A percentile compares a stretch with the other conserved stretches of the same genome.
These are phyloP conservation scores for Oreortyx pictus DNA, from an alignment of 2,797 vertebrate species.

Conservation along the genomic window DNA sequence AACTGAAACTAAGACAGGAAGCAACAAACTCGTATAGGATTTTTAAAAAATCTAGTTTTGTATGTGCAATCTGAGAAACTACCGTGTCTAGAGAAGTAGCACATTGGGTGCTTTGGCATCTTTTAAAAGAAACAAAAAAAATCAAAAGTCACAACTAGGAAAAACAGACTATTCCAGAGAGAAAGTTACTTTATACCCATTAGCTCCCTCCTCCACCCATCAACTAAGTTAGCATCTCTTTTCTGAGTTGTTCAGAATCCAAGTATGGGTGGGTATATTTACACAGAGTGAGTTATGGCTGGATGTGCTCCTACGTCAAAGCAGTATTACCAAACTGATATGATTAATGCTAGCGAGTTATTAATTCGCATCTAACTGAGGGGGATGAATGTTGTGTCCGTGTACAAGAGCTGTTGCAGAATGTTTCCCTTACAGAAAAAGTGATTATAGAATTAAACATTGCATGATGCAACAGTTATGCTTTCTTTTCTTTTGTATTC, in stretches of 20 bases:
- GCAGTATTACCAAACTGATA: constrained; percentile 78
- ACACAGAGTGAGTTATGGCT: constrained; percentile 75
- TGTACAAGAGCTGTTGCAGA: constrained; percentile 60
- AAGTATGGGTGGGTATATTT: constrained; percentile 75
- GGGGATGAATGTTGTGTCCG: constrained; percentile 64
- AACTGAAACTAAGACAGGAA: background rate
- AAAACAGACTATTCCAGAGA: background rate
- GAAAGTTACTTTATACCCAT: background rate
- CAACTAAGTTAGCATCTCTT: constrained; percentile 20
- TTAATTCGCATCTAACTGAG: constrained; percentile 82
- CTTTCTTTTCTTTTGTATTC: background rate
- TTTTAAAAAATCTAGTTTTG: background rate
- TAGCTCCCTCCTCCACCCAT: background rate
- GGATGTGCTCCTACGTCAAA: constrained; percentile 77
- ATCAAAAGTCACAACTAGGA: background rate
- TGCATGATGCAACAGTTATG: background rate
- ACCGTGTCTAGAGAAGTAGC: background rate
- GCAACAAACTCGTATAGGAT: background rate
- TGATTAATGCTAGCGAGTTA: constrained; percentile 77
- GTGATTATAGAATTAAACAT: background rate
- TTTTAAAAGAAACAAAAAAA: background rate
- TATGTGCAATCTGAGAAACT: background rate
- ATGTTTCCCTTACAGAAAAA: constrained; percentile 58
- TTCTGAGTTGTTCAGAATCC: constrained; percentile 68
- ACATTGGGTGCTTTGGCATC: background rate